phyloP scores from a whole-genome alignment of 2,888 invertebrate genomes.

The Leptinotarsa juncta region DNA sequence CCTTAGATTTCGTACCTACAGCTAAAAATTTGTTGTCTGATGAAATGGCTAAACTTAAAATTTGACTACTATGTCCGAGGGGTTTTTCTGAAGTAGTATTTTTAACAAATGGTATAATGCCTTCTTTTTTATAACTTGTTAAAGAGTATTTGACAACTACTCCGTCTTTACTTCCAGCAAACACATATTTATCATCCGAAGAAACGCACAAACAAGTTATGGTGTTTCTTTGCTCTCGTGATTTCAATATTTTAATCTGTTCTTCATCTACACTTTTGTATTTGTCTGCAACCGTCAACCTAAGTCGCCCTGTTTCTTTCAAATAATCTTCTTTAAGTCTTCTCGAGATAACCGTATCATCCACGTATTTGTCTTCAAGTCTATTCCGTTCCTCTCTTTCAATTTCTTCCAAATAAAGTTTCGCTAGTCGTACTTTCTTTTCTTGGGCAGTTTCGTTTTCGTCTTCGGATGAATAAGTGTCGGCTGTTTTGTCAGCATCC shows the following conservation, averaged over 20 bases:
- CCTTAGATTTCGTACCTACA: constrained; percentile 73
- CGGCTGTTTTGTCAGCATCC: constrained; percentile 68
- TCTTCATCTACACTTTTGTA: constrained; percentile 66
- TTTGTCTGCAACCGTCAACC: constrained; percentile 78
- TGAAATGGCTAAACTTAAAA: constrained; percentile 79
- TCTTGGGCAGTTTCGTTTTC: constrained; percentile 89
- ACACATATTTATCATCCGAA: constrained; percentile 77
- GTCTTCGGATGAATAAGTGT: constrained; percentile 69
- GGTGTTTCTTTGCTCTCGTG: constrained; percentile 82
- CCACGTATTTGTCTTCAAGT: constrained; percentile 74
- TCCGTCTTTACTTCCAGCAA: constrained; percentile 90
- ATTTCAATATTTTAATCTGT: constrained; percentile 70
- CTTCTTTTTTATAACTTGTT: constrained; percentile 73
- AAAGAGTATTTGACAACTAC: constrained; percentile 87
- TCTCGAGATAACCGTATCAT: constrained; percentile 76
- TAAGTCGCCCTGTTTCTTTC: constrained; percentile 85
- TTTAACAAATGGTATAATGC: constrained; percentile 67
- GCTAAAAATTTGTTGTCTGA: constrained; percentile 86
- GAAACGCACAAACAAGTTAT: constrained; percentile 86
- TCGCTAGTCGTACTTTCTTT: constrained; percentile 89
- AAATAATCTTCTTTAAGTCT: constrained; percentile 87
- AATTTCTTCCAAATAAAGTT: constrained; percentile 89
- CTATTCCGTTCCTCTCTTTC: constrained; percentile 82
- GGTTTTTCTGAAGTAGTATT: constrained; percentile 49
- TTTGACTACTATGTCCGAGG: constrained; percentile 61